Conservation (phyloP, 2,888 invertebrate genomes). For the Chaetogeoica ovagalla region DNA sequence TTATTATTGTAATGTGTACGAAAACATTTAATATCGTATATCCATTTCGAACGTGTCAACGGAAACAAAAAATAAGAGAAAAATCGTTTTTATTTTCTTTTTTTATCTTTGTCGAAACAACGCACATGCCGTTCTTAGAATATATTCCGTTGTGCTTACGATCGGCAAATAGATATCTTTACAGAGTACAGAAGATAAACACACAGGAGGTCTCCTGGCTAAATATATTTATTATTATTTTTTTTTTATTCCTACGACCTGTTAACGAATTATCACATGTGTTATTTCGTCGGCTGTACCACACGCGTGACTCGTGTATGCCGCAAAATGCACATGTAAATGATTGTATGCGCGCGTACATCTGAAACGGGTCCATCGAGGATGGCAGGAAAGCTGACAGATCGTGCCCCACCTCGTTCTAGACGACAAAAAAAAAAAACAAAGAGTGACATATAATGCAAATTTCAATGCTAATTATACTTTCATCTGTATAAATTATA, state of each 20-base stretch:
- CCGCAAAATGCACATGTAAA: conserved; percentile 36
- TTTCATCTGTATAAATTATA: no score
- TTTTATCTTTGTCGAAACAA: background rate
- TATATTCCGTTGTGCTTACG: background rate
- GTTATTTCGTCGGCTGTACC: background rate
- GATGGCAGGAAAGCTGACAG: background rate
- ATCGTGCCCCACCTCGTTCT: no score
- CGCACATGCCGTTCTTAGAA: background rate
- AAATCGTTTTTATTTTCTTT: background rate
- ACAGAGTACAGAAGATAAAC: conserved; percentile 1
- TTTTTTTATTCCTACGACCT: background rate
- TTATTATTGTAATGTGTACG: no score
- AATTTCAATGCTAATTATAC: no score
- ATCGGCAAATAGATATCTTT: background rate
- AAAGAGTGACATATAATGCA: no score
- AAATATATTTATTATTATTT: no score
- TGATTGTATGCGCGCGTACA: background rate
- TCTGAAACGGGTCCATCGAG: background rate
- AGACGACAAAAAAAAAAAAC: no score
- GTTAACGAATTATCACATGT: no score
- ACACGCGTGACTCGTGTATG: conserved; percentile 7
- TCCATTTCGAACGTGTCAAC: no score
- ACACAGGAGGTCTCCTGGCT: no score
- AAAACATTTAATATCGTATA: no score
- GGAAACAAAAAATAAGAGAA: no score